These are phyloP conservation scores for Trachelus iudaicus DNA, from an alignment of 2,888 invertebrate genomes.

Conservation along the genomic window DNA sequence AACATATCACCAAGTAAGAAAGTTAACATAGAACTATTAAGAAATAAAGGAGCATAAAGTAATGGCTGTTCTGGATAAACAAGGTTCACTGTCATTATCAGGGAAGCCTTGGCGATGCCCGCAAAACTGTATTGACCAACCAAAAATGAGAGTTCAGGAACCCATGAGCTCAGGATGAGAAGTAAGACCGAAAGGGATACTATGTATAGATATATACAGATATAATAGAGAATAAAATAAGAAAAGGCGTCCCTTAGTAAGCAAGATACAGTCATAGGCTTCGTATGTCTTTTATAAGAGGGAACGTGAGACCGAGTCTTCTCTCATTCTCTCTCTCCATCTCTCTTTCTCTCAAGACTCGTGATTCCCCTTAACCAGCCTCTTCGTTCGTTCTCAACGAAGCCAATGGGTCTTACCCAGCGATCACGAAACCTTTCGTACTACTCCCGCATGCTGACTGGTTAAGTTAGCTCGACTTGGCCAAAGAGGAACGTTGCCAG, in stretches of 20 bases:
- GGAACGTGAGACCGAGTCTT: neutral
- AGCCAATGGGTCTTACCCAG: neutral
- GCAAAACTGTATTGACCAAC: neutral
- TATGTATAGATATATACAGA: neutral
- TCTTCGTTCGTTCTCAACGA: neutral
- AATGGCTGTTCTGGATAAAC: neutral
- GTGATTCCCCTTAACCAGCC: neutral
- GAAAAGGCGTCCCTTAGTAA: neutral
- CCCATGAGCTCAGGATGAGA: neutral
- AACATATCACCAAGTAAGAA: neutral
- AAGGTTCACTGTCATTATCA: neutral
- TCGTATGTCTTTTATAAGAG: neutral
- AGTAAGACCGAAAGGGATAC: neutral
- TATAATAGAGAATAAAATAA: neutral
- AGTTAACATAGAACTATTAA: neutral
- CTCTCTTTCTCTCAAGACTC: neutral
- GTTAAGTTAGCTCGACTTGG: neutral
- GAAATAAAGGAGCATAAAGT: neutral
- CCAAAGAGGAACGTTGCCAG: neutral
- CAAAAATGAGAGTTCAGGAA: neutral
- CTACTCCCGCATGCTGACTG: neutral
- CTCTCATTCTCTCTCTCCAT: neutral
- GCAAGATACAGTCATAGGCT: neutral
- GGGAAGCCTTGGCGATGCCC: neutral
- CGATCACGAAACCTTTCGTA: slow-evolving; percentile 6